Evolutionary conservation across 1,140 invertebrate species (phyloP), one percentile per base, ranked within the genome.

Genomic region (Diorhabda carinulata): DNA sequence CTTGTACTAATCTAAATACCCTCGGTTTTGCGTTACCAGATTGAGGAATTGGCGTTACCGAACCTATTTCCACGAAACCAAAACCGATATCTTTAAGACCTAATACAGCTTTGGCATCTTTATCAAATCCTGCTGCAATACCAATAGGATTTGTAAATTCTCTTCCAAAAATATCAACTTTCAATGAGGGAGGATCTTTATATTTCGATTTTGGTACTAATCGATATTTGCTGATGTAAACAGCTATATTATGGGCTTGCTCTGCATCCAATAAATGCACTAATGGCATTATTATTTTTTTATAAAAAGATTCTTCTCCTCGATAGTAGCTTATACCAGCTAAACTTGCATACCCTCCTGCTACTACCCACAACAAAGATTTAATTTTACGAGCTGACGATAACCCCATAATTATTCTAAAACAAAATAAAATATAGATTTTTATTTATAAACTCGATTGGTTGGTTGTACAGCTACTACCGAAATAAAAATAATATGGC

Each of bases 91-190:
- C 88, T 61, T 88, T 86, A 43, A 99, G 81, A 0, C 93, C 92
- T 70, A 88, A 81, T 2, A 98, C 85, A 42, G 93, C 95, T 85
- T 98, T 94, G 6, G 89, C 97, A 82, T 99, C 89, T 81, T 99
- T 99, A 81, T 99, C 98, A 85, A 98, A 99, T 3, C 98, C 98
- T 70, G 98, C 98, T 61, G 97, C 97, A 74, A 99, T 90, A 44
- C 98, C 98, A 76, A 99, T 78, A 1, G 97, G 97, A 84, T 97
- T 98, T 69, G 83, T 83, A 61, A 99, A 90, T 10, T 90, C 77
- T 69, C 89, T 80, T 42, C 87, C 86, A 78, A 92, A 91, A 44
- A 98, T 82, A 60, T 82, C 86, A 0, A 89, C 89, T 78, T 86
- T 85, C 89, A 94, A 82, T 67, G 84, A 81, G 4, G 82, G 66